Conservation (phyloP, 2,797 vertebrate species). For the Potorous gilbertii region DNA sequence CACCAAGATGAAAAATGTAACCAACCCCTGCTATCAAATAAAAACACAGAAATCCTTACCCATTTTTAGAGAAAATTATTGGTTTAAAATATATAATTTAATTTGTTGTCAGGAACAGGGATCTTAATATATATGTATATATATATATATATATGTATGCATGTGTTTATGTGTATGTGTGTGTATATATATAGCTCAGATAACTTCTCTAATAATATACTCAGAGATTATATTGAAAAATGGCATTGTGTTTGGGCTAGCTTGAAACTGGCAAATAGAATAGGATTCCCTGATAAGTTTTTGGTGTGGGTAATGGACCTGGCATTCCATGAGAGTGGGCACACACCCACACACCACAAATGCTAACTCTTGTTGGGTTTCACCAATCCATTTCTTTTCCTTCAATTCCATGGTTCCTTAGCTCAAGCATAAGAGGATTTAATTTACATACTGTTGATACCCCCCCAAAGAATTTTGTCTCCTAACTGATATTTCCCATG, state of each 20-base stretch:
- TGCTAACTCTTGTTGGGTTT: not conserved
- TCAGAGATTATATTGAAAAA: not conserved
- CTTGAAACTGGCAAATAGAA: not conserved
- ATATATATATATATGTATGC: no score
- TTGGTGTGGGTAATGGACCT: not conserved
- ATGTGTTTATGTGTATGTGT: no score
- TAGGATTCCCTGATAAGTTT: not conserved
- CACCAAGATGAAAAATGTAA: slow-evolving; percentile 35
- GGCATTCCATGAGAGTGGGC: not conserved
- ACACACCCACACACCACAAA: slow-evolving; percentile 19
- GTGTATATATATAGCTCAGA: not conserved
- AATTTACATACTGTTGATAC: slow-evolving; percentile 47
- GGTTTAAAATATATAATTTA: not conserved
- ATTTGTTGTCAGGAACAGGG: slow-evolving; percentile 26
- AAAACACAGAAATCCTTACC: slow-evolving; percentile 12
- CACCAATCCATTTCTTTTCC: not conserved
- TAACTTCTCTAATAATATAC: not conserved
- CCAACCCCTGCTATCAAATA: not conserved
- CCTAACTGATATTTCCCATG: slow-evolving; percentile 57
- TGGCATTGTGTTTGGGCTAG: not conserved
- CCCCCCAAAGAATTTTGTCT: slow-evolving; percentile 60
- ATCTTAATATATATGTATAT: slow-evolving; percentile 3
- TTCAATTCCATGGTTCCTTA: slow-evolving; percentile 39
- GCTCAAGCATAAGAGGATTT: slow-evolving; percentile 58
- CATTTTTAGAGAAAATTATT: not conserved